Base-by-base conservation (phyloP, 2,113 vertebrate species). In the Nothobranchius furzeri region DNA sequence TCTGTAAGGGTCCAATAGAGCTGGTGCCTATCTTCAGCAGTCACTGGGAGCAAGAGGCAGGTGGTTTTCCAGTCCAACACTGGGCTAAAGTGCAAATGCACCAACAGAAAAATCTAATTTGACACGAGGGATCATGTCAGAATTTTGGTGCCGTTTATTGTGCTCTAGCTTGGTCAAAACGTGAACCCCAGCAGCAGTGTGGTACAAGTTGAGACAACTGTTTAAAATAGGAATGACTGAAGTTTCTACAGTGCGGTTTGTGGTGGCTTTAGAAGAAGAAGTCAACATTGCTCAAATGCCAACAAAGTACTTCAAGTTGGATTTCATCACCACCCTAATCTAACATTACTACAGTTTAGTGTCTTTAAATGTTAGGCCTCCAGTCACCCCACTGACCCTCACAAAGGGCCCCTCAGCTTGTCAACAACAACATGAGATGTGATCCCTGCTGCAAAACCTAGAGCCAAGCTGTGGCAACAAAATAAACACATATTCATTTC, bases 281-380 rank as follows among this genome's bases (percentile, higher is more conserved):
- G 70, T 64, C 78, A 56, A 30, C 57, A 56, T 76, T 60, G 46
- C 25, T 60, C 43, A 43, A 12, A 68, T 63, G 56, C 43, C 52
- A 53, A 3, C 56, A 46, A 57, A 14, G 56, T 25, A 20, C 57
- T 85, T 47, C 61, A 52, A 59, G 25, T 3, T n/a, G 36, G 1
- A 10, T 64, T 65, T 69, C 49, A 17, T 6, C 15, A 46, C 73
- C 71, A 64, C 58, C 30, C 58, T 70, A 57, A 24, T 76, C 81
- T 82, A 53, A 53, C 54, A 68, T 86, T 81, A 77, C 79, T 1
- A 11, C 47, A 36, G 52, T 72, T 80, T 46, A 52, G 53, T 56
- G 53, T 60, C 70, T 60, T 78, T 55, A 78, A 51, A 74, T 36
- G 35, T 52, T 9, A 9, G 60, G 49, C 35, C 40, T 42, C 13